These are phyloP conservation scores for Micrasema longulum DNA, from an alignment of 1,140 invertebrate genomes.

Conservation along the genomic window DNA sequence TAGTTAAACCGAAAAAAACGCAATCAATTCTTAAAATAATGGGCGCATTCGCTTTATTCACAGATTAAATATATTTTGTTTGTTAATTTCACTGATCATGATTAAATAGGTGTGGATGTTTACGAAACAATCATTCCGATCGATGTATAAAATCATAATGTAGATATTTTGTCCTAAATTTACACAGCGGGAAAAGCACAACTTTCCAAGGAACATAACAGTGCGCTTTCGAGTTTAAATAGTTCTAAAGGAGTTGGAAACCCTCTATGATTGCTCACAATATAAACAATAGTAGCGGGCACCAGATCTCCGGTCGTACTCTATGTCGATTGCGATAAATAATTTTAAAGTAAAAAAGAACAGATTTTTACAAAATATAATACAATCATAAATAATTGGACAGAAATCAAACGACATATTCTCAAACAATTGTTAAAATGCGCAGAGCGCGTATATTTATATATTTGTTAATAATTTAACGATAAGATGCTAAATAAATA, in stretches of 20 bases:
- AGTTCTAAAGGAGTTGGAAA: background rate
- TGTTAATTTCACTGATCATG: constrained; percentile 15
- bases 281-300: too few relatives aligned
- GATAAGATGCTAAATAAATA: constrained; percentile 26
- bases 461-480: constrained; percentile 17
- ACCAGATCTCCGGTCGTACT: too few relatives aligned
- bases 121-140: constrained; percentile 24
- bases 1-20: constrained; percentile 13
- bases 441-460: constrained; percentile 3
- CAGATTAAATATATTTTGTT: constrained; percentile 27
- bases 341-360: constrained; percentile 40
- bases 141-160: constrained; percentile 30
- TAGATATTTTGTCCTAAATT: too few relatives aligned
- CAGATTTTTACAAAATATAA: constrained; percentile 45
- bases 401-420: constrained; percentile 6
- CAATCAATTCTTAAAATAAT: constrained; percentile 33
- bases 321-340: constrained; percentile 37
- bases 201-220: too few relatives aligned
- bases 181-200: too few relatives aligned
- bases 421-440: constrained; percentile 10
- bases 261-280: too few relatives aligned
- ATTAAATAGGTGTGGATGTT: constrained; percentile 23
- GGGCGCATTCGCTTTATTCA: constrained; percentile 33
- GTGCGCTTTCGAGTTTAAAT: background rate
- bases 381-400: constrained; percentile 36